phyloP scores from a whole-genome alignment of 2,888 invertebrate genomes.

The Boloria selene region DNA sequence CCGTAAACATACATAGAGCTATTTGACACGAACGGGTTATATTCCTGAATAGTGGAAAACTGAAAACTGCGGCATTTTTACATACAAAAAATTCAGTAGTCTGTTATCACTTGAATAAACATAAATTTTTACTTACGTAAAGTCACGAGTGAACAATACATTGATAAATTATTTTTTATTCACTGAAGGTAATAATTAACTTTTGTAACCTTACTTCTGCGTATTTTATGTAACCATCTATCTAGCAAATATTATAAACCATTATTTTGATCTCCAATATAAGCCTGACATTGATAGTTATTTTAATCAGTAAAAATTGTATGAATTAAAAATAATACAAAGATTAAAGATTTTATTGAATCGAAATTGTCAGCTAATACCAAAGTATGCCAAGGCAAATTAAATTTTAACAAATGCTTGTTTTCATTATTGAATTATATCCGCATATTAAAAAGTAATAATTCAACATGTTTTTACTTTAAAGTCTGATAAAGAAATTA shows the following conservation, averaged over 20 bases:
- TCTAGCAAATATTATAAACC: constrained; percentile 1
- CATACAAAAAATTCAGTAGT: background rate
- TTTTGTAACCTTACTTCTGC: constrained; percentile 21
- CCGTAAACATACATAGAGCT: constrained; percentile 23
- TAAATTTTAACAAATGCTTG: background rate
- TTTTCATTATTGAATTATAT: constrained; percentile 1
- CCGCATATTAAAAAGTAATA: constrained; percentile 2
- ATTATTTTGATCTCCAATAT: constrained; percentile 1
- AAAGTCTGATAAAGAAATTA: background rate
- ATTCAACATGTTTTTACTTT: background rate
- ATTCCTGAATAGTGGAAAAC: constrained; percentile 41
- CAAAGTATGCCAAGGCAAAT: constrained; percentile 9
- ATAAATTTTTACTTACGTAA: background rate
- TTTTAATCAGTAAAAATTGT: background rate
- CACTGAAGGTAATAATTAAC: constrained; percentile 5
- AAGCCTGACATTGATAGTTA: background rate
- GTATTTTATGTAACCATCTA: constrained; percentile 16
- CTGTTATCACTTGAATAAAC: background rate
- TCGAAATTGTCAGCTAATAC: background rate
- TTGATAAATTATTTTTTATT: constrained; percentile 1
- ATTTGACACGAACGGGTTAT: constrained; percentile 33
- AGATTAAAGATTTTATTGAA: constrained; percentile 3
- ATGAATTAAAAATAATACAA: background rate
- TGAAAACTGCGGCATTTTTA: constrained; percentile 33
- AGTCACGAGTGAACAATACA: background rate